Percentiles rank a stretch among this genome's conserved stretches.
Evolutionary conservation across 2,113 vertebrate genomes (phyloP).

Genomic region (Ahaetulla prasina): DNA sequence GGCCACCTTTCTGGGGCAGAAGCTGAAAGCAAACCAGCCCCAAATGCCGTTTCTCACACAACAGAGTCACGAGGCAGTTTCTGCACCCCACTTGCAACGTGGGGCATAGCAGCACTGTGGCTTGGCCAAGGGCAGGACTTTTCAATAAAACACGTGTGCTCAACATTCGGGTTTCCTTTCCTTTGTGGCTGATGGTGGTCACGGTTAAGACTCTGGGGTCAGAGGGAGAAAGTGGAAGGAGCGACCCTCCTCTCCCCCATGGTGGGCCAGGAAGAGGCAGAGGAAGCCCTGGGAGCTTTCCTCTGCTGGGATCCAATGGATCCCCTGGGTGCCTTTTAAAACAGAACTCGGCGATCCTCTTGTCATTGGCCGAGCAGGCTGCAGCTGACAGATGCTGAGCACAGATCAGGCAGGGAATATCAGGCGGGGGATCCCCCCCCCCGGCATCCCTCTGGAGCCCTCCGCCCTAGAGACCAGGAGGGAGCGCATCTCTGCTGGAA

Average conservation of each 20-base stretch:
- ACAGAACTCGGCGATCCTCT: not conserved
- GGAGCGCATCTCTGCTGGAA: not conserved
- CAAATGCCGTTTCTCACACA: slow-evolving; percentile 20
- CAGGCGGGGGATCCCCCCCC: no score
- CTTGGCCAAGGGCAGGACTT: not conserved
- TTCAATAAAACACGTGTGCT: not conserved
- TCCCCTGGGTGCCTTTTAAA: not conserved
- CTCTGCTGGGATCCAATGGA: not conserved
- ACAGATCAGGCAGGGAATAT: no score
- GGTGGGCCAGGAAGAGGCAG: not conserved
- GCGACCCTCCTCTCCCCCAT: no score
- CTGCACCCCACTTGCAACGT: not conserved
- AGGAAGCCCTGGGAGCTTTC: not conserved
- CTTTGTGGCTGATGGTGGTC: not conserved
- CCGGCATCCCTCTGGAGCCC: not conserved
- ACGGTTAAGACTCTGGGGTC: not conserved
- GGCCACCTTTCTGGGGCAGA: not conserved
- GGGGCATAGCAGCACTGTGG: not conserved
- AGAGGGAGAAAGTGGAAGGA: not conserved
- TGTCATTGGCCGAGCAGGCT: not conserved
- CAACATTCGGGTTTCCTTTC: not conserved
- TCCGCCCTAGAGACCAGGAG: not conserved
- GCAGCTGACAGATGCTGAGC: not conserved
- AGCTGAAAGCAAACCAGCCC: slow-evolving; percentile 30
- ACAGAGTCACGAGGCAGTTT: slow-evolving; percentile 28